Evolutionary conservation across 2,797 vertebrate species (phyloP).

Genomic region (Gambelia wislizenii): DNA sequence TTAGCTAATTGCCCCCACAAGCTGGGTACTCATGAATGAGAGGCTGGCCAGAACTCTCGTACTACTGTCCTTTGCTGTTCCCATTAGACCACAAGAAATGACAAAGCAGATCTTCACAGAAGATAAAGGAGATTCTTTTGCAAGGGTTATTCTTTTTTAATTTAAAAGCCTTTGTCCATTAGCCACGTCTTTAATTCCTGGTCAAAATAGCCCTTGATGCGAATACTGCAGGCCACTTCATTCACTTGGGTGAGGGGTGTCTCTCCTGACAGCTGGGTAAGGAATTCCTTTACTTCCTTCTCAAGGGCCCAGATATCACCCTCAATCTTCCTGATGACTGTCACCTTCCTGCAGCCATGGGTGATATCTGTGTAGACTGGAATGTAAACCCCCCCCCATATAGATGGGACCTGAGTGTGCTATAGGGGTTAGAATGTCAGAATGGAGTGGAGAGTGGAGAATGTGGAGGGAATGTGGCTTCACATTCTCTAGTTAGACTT

Average conservation of each 20-base stretch:
- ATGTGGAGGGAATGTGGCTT: not conserved
- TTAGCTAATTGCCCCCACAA: too few relatives aligned
- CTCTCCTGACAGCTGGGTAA: conserved; percentile 80
- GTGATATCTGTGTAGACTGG: conserved; percentile 89
- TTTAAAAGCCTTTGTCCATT: conserved; percentile 85
- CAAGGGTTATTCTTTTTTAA: too few relatives aligned
- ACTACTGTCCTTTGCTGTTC: not conserved
- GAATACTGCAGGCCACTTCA: conserved; percentile 85
- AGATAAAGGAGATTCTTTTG: too few relatives aligned
- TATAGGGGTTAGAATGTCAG: not conserved
- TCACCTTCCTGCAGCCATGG: conserved; percentile 82
- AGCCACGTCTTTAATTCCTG: conserved; percentile 87
- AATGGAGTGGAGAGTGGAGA: not conserved
- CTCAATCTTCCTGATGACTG: conserved; percentile 88
- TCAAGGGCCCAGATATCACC: conserved; percentile 92
- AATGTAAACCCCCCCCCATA: too few relatives aligned
- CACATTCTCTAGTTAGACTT: not conserved
- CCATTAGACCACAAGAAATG: not conserved
- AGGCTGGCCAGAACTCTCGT: not conserved
- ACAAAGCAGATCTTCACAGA: too few relatives aligned
- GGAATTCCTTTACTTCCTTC: conserved; percentile 82
- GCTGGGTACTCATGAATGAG: too few relatives aligned
- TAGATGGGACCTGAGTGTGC: too few relatives aligned
- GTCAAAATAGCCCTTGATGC: conserved; percentile 87
- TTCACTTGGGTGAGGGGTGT: conserved; percentile 87